These are phyloP conservation scores for Coranthus polyacanthus DNA, from an alignment of 2,797 vertebrate species.

Conservation along the genomic window DNA sequence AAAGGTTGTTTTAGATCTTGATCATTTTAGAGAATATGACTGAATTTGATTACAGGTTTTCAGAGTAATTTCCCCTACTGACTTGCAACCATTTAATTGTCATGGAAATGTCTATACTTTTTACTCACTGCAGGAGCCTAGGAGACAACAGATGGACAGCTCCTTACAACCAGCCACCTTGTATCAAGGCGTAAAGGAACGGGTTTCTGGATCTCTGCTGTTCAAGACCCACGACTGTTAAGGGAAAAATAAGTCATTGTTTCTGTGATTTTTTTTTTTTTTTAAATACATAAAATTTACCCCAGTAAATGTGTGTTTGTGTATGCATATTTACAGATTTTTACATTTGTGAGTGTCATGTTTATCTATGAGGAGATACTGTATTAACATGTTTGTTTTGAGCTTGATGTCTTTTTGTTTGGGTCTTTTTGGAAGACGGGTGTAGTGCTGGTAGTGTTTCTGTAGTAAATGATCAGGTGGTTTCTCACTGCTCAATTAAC, in stretches of 20 bases:
- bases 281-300: not conserved
- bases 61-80: too few relatives aligned
- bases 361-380: too few relatives aligned
- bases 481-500: too few relatives aligned
- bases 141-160: slow-evolving; percentile 15
- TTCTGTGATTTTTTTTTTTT: not conserved
- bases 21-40: too few relatives aligned
- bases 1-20: too few relatives aligned
- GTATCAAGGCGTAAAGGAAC: not conserved
- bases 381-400: not conserved
- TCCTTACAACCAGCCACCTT: slow-evolving; percentile 8
- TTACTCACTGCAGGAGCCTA: slow-evolving; percentile 29
- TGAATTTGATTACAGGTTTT: too few relatives aligned
- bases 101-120: not conserved
- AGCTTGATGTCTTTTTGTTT: too few relatives aligned
- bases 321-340: slow-evolving; percentile 16
- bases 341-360: not conserved
- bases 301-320: slow-evolving; percentile 42
- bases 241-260: not conserved
- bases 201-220: too few relatives aligned
- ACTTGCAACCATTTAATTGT: not conserved
- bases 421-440: too few relatives aligned
- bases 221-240: slow-evolving; percentile 12
- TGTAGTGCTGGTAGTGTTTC: too few relatives aligned
- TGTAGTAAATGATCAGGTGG: too few relatives aligned